Conservation (phyloP, 2,797 vertebrate genomes). For the Typhlichthys subterraneus region DNA sequence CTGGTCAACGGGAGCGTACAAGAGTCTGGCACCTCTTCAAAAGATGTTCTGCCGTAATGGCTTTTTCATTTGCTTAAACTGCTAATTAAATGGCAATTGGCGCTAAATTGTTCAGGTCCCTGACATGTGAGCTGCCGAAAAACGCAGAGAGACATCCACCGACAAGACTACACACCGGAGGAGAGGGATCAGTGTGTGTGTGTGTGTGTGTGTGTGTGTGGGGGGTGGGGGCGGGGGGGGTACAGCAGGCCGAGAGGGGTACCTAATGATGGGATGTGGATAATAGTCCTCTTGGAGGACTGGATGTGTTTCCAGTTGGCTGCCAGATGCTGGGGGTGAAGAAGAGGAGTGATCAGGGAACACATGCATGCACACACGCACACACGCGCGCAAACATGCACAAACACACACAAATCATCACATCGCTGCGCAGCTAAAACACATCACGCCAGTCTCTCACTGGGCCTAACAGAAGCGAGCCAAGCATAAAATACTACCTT, state of each 20-base stretch:
- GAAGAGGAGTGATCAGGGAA: conserved; percentile 88
- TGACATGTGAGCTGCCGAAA: conserved; percentile 92
- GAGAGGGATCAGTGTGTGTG: conserved; percentile 69
- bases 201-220: neutral
- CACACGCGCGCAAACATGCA: conserved; percentile 44
- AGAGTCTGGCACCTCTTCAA: conserved; percentile 88
- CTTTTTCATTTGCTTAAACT: conserved; percentile 98
- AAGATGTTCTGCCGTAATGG: conserved; percentile 89
- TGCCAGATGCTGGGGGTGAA: conserved; percentile 95
- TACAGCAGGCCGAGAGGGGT: conserved; percentile 64
- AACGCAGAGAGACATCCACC: conserved; percentile 92
- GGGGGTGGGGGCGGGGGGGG: conserved; percentile 6
- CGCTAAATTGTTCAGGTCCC: conserved; percentile 85
- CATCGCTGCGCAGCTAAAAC: conserved; percentile 80
- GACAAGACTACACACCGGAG: conserved; percentile 91
- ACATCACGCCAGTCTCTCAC: conserved; percentile 80
- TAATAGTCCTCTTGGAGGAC: conserved; percentile 97
- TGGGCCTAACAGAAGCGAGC: conserved; percentile 89
- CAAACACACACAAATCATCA: conserved; percentile 74
- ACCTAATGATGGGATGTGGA: conserved; percentile 99
- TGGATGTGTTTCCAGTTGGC: conserved; percentile 98
- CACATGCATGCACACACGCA: conserved; percentile 20
- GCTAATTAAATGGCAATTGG: conserved; percentile 95
- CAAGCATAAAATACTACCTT: conserved; percentile 98
- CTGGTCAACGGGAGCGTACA: conserved; percentile 65